These are phyloP conservation scores for Eriocheir sinensis DNA, from an alignment of 1,140 invertebrate species.

Conservation along the genomic window DNA sequence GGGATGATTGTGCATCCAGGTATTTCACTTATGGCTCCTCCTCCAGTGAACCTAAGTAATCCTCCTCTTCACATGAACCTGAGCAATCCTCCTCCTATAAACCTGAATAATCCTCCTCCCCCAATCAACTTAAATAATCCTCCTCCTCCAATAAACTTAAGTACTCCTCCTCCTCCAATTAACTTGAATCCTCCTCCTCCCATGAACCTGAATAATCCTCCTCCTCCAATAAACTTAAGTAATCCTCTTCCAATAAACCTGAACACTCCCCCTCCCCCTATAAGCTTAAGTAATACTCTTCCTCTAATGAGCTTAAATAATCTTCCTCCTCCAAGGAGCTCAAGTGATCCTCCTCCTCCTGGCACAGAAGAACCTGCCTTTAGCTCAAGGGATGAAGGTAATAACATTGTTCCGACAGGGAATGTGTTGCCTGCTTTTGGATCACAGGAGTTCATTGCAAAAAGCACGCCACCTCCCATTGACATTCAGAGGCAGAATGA, in stretches of 20 bases:
- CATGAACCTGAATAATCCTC: no score
- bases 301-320: neutral
- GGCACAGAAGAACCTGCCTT: neutral
- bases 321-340: neutral
- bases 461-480: neutral
- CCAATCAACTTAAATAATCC: neutral
- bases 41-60: no score
- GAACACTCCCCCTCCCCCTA: neutral
- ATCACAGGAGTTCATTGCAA: conserved; percentile 16
- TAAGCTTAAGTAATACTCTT: no score
- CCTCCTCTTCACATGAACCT: conserved; percentile 9
- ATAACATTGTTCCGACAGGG: neutral
- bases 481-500: neutral
- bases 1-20: neutral
- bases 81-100: neutral
- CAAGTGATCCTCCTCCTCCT: conserved; percentile 13
- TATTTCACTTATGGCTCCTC: neutral
- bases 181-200: no score
- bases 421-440: conserved; percentile 1
- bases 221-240: no score
- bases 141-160: no score
- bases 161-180: neutral
- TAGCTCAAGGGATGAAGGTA: neutral
- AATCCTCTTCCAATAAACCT: neutral
- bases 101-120: no score